Percentiles rank a stretch among this genome's conserved stretches.
phyloP scores from a whole-genome alignment of 2,113 vertebrate species.

The Argyrosomus japonicus region DNA sequence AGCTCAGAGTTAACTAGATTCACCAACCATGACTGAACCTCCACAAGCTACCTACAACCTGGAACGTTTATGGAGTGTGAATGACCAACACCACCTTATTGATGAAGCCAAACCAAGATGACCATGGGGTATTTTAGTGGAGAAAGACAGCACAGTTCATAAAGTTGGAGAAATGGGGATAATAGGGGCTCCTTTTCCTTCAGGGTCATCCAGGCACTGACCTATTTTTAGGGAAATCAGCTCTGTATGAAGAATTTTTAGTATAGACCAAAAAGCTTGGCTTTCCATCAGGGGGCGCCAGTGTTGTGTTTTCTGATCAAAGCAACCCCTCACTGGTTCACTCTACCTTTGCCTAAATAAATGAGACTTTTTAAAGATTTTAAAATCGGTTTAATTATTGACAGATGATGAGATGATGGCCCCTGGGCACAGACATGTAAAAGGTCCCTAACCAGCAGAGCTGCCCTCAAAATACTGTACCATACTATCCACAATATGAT shows the following conservation, averaged over 20 bases:
- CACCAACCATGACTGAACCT: background rate
- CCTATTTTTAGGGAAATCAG: background rate
- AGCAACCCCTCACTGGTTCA: background rate
- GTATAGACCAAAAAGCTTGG: background rate
- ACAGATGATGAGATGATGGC: background rate
- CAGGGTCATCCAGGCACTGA: background rate
- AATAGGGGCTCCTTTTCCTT: too few relatives aligned
- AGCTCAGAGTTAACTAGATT: background rate
- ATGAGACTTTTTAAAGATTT: background rate
- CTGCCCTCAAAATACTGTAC: background rate
- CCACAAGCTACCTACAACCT: background rate
- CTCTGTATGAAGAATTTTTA: background rate
- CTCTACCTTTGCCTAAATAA: background rate
- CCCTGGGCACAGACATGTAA: background rate
- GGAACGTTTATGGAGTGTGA: background rate
- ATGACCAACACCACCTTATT: background rate
- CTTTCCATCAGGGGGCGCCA: conserved; percentile 33
- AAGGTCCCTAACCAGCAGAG: background rate
- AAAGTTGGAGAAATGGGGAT: background rate
- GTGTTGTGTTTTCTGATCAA: background rate
- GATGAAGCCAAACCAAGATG: background rate
- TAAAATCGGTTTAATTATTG: background rate
- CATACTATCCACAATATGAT: background rate
- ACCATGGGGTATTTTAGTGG: background rate
- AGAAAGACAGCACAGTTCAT: background rate